Percentiles rank a stretch among this genome's conserved stretches.
Conservation (phyloP, 2,113 vertebrate genomes). For the Regulus satrapa region DNA sequence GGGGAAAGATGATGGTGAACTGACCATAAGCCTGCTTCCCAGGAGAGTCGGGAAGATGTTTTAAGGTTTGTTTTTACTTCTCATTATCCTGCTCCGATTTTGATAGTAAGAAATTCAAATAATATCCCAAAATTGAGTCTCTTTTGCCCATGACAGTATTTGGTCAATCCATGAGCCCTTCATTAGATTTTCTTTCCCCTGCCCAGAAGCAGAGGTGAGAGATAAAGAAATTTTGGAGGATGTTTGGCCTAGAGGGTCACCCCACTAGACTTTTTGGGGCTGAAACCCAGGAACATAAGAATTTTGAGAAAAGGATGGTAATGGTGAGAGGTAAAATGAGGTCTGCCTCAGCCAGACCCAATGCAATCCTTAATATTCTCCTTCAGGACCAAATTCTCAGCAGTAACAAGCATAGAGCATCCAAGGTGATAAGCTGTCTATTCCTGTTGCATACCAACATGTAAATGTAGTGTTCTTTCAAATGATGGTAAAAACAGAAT, state of each 20-base stretch:
- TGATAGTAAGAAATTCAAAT: neutral
- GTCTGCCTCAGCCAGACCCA: neutral
- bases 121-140: neutral
- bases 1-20: neutral
- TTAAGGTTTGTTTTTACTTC: neutral
- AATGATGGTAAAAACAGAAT: neutral
- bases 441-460: neutral
- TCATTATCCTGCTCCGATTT: neutral
- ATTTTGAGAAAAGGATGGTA: neutral
- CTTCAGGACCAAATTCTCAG: neutral
- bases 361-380: neutral
- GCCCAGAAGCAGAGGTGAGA: neutral
- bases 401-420: neutral
- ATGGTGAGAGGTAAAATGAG: fast-evolving
- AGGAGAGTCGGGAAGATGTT: neutral
- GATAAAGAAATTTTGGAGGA: neutral
- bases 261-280: neutral
- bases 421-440: neutral
- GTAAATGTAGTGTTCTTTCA: neutral
- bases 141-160: neutral
- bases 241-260: neutral
- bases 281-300: neutral
- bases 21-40: neutral
- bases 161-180: neutral
- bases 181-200: neutral